Conservation (phyloP, 2,113 vertebrate species). For the Prochilodus magdalenae region DNA sequence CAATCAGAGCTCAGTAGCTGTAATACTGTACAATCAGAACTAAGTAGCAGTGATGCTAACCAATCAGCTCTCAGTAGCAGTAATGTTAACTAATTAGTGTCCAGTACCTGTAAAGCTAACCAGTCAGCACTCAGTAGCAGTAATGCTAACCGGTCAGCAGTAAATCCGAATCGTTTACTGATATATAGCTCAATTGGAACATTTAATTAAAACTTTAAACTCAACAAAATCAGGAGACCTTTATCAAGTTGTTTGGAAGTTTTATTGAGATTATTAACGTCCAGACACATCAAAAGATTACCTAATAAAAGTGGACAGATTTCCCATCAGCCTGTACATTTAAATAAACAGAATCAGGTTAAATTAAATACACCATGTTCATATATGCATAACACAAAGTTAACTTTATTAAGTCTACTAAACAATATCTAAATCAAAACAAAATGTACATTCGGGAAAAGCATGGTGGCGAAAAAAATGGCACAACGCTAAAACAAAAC, state of each 20-base stretch:
- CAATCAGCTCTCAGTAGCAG: no score
- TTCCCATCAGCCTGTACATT: neutral
- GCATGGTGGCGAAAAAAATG: neutral
- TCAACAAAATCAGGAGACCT: neutral
- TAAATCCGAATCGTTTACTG: no score
- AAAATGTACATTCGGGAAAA: neutral
- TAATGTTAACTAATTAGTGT: no score
- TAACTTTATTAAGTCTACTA: neutral
- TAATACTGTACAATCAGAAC: no score
- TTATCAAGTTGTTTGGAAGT: neutral
- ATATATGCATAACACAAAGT: no score
- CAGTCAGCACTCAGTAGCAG: no score
- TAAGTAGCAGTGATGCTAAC: no score
- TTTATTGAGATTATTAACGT: neutral
- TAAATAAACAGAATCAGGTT: conserved; percentile 30
- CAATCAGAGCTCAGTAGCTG: no score
- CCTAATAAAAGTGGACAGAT: neutral
- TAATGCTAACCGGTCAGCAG: no score
- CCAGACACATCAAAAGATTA: neutral
- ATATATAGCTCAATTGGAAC: no score
- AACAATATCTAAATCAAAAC: neutral
- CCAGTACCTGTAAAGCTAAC: no score
- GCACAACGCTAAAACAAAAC: neutral
- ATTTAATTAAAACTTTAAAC: neutral
- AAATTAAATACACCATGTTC: neutral